These are phyloP conservation scores for Parazoanthus atlanticus DNA, from an alignment of 92 coral and sea anemone species.

Conservation along the genomic window DNA sequence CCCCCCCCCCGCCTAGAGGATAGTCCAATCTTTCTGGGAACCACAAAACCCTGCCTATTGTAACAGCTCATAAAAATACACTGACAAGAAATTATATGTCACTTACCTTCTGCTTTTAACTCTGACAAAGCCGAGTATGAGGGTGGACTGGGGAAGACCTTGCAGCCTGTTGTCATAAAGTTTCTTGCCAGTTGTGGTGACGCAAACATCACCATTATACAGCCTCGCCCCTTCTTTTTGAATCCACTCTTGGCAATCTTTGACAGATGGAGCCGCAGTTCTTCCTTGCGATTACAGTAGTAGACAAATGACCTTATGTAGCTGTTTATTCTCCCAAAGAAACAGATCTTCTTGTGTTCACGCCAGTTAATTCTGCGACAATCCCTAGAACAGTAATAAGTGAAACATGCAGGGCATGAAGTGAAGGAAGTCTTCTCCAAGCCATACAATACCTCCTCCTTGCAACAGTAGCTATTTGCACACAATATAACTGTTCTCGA, in stretches of 20 bases:
- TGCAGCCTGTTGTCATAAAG: constrained; percentile 94
- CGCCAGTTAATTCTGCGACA: constrained; percentile 97
- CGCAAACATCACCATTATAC: constrained; percentile 91
- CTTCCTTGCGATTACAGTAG: constrained; percentile 86
- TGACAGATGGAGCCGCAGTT: constrained; percentile 82
- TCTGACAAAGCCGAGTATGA: constrained; percentile 79
- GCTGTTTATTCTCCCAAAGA: constrained; percentile 95
- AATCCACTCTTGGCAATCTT: constrained; percentile 82
- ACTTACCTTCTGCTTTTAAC: constrained; percentile 65
- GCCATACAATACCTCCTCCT: constrained; percentile 77
- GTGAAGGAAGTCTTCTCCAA: constrained; percentile 89
- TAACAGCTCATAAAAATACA: background rate
- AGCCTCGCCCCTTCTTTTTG: constrained; percentile 88
- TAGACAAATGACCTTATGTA: constrained; percentile 91
- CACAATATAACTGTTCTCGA: constrained; percentile 70
- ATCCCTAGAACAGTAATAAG: constrained; percentile 87
- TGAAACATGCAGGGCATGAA: constrained; percentile 95
- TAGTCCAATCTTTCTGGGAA: too few relatives aligned
- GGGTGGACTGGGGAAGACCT: constrained; percentile 92
- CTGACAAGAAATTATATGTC: background rate
- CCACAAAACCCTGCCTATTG: background rate
- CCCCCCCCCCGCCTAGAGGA: too few relatives aligned
- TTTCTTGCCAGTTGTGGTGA: constrained; percentile 90
- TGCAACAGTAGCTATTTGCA: constrained; percentile 73
- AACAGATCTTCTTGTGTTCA: constrained; percentile 92